phyloP scores from a whole-genome alignment of 2,113 vertebrate genomes.

The Alligator mississippiensis region DNA sequence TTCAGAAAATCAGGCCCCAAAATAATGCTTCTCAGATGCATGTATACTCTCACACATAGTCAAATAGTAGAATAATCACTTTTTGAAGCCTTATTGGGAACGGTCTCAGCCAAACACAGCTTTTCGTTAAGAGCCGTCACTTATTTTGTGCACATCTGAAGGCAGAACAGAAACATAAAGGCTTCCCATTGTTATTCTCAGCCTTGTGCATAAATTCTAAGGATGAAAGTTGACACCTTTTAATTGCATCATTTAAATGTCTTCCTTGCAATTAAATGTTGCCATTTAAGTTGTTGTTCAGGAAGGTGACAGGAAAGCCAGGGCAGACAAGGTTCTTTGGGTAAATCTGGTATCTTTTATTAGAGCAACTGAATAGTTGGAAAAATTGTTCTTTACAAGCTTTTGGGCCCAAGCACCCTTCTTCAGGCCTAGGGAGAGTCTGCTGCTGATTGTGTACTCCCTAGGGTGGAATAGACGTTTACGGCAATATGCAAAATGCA shows the following conservation, averaged over 20 bases:
- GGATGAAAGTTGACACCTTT: background rate
- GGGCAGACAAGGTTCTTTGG: no score
- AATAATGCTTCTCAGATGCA: background rate
- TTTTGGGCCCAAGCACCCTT: no score
- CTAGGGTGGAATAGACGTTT: no score
- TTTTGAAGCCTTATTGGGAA: background rate
- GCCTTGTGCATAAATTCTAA: background rate
- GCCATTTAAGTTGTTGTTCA: constrained; percentile 4
- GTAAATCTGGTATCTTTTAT: no score
- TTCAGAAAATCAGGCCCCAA: background rate
- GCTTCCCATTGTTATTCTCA: background rate
- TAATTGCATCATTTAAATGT: background rate
- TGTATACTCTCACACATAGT: background rate
- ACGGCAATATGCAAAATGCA: no score
- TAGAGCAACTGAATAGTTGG: no score
- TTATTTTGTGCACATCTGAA: background rate
- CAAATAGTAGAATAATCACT: background rate
- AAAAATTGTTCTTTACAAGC: no score
- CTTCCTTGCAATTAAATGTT: background rate
- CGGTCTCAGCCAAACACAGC: background rate
- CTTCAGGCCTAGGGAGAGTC: no score
- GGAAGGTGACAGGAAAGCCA: background rate
- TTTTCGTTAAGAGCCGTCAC: background rate
- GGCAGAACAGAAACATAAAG: background rate
- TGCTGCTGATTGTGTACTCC: no score